Conservation (phyloP, 2,113 vertebrate genomes). For the Neogobius melanostomus region DNA sequence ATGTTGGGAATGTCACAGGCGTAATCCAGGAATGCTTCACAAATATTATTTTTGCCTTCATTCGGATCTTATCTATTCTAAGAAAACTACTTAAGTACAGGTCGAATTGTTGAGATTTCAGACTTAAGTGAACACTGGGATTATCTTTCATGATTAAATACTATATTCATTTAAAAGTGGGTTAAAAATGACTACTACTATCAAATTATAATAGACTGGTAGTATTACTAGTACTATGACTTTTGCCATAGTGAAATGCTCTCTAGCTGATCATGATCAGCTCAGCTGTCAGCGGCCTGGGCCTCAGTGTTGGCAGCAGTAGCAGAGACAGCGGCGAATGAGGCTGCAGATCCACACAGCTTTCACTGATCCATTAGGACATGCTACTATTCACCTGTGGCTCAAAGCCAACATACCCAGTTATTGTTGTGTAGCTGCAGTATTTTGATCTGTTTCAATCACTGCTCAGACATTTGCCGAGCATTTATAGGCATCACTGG, state of each 20-base stretch:
- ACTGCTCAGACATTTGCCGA: conserved; percentile 57
- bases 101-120: too few relatives aligned
- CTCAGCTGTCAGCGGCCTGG: conserved; percentile 61
- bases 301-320: conserved; percentile 53
- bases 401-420: conserved; percentile 39
- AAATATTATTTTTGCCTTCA: too few relatives aligned
- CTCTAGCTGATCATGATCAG: conserved; percentile 2
- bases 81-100: too few relatives aligned
- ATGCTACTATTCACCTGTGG: conserved; percentile 54
- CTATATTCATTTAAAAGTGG: too few relatives aligned
- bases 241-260: neutral
- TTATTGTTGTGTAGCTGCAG: conserved; percentile 44
- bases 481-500: conserved; percentile 49
- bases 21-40: too few relatives aligned
- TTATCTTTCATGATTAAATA: too few relatives aligned
- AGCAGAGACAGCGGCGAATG: conserved; percentile 50
- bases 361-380: conserved; percentile 70
- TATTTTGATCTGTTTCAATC: conserved; percentile 58
- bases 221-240: neutral
- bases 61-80: too few relatives aligned
- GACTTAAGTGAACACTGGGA: too few relatives aligned
- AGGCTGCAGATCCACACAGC: conserved; percentile 45
- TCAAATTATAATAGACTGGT: too few relatives aligned
- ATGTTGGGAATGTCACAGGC: too few relatives aligned
- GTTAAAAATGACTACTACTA: too few relatives aligned